Evolutionary conservation across 2,797 vertebrate species (phyloP), one percentile per base, ranked within the genome.

Genomic region (Enteromius viviparus): DNA sequence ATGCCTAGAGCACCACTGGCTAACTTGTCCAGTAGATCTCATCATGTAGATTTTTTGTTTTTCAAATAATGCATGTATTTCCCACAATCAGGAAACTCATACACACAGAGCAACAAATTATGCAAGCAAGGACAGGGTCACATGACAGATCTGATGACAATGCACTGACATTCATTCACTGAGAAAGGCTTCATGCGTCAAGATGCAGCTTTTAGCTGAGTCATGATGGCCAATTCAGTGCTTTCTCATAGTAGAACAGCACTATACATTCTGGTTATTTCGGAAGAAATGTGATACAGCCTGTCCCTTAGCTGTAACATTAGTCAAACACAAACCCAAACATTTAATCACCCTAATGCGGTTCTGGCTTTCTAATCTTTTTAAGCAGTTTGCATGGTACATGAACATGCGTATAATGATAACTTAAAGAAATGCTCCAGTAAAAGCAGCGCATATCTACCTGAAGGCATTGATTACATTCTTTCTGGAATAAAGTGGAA

Each of bases 401-500:
- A 76, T 83, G 87, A 89, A 87, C 92, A 92, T 93, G 95, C 80
- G 89, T 92, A 87, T 83, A 94, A 88, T 68, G 23, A 91, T 92
- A 1, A 49, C 5, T 19, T 9, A 86, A 91, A 95, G 3, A 85
- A 15, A 72, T 23, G 32, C 32, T 60, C n/a, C 23, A 45, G 55
- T 37, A 93, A 92, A 92, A 95, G 94, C 53, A 95, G 37, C 95
- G 93, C 89, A 87, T 78, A 84, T 89, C 92, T 95, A 95, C 95
- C 95, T 95, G 95, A 95, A 95, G 89, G 93, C 91, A 95, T 94
- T 95, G 92, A 95, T 94, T 91, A 95, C 94, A 94, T 95, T 95
- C 94, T 95, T 95, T 95, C 95, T 95, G 91, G 94, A 95, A 94
- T 95, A 95, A 90, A 95, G 94, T 76, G 95, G 94, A 78, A 94